Evolutionary conservation across 2,888 invertebrate species (phyloP).

Genomic region (Cabera pusaria): DNA sequence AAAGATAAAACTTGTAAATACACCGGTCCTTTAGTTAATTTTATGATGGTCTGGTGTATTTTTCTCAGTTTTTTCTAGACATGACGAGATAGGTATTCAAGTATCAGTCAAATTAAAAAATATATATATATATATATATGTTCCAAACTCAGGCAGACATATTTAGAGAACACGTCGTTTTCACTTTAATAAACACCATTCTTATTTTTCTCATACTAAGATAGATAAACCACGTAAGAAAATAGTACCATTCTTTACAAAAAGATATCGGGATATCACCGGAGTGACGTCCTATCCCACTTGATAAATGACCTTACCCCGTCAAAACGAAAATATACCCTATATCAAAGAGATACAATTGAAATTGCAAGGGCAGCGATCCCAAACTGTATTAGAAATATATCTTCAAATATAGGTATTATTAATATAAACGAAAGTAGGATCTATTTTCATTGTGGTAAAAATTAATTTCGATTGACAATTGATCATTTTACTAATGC

Average conservation of each 20-base stretch:
- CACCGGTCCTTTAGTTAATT: too few species aligned
- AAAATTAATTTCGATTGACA: slow-evolving; percentile 8
- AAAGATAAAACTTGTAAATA: too few species aligned
- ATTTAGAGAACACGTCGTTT: too few species aligned
- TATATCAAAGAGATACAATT: slow-evolving; percentile 17
- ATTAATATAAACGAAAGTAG: neutral
- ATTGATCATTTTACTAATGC: neutral
- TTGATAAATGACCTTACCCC: slow-evolving; percentile 56
- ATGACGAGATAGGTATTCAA: too few species aligned
- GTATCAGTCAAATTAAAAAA: too few species aligned
- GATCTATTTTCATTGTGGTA: slow-evolving; percentile 1
- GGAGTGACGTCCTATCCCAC: slow-evolving; percentile 55
- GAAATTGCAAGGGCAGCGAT: slow-evolving; percentile 11
- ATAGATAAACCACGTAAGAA: slow-evolving; percentile 20
- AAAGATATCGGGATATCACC: slow-evolving; percentile 45
- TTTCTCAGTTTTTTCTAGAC: too few species aligned
- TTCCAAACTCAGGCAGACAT: too few species aligned
- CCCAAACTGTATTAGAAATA: slow-evolving; percentile 1
- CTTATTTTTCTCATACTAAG: slow-evolving; percentile 1
- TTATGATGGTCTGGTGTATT: too few species aligned
- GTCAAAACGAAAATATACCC: slow-evolving; percentile 27
- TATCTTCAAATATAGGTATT: too few species aligned
- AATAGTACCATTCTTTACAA: slow-evolving; percentile 52
- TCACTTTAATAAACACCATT: too few species aligned
- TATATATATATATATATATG: too few species aligned